phyloP scores from a whole-genome alignment of 1,140 invertebrate species.

The Drosophila willistoni region DNA sequence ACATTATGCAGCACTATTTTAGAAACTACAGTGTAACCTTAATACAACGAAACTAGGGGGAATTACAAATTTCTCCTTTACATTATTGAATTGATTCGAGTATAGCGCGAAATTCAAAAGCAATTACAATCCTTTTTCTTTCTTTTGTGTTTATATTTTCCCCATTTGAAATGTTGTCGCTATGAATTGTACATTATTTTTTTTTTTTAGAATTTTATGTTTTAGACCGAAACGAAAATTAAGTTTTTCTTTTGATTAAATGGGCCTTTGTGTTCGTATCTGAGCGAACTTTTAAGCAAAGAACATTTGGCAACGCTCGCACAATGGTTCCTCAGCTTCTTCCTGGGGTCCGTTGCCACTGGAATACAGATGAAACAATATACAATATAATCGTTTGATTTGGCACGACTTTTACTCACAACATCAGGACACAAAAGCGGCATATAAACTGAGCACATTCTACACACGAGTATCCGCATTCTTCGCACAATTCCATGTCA shows the following conservation, averaged over 20 bases:
- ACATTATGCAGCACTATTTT: neutral
- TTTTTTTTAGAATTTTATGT: slow-evolving; percentile 12
- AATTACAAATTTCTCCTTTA: too few species aligned
- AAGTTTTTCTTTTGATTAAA: neutral
- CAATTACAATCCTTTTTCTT: too few species aligned
- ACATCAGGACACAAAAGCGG: slow-evolving; percentile 64
- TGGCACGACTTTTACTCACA: slow-evolving; percentile 50
- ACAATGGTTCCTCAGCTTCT: slow-evolving; percentile 48
- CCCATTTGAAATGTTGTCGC: too few species aligned
- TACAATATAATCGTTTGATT: neutral
- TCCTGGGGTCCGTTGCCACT: slow-evolving; percentile 47
- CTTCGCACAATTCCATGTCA: slow-evolving; percentile 63
- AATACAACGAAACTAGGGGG: too few species aligned
- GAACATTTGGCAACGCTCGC: slow-evolving; percentile 66
- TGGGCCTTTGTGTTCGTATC: too few species aligned
- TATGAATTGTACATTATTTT: neutral
- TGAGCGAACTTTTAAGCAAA: slow-evolving; percentile 12
- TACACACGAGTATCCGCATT: slow-evolving; percentile 70
- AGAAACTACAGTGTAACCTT: too few species aligned
- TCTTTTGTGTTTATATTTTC: too few species aligned
- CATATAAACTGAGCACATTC: slow-evolving; percentile 70
- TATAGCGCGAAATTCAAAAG: too few species aligned
- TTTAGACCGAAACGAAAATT: neutral
- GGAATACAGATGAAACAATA: neutral
- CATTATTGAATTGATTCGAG: too few species aligned